Evolutionary conservation across 2,797 vertebrate species (phyloP), one percentile per base, ranked within the genome.

Genomic region (Myripristis jacobus): DNA sequence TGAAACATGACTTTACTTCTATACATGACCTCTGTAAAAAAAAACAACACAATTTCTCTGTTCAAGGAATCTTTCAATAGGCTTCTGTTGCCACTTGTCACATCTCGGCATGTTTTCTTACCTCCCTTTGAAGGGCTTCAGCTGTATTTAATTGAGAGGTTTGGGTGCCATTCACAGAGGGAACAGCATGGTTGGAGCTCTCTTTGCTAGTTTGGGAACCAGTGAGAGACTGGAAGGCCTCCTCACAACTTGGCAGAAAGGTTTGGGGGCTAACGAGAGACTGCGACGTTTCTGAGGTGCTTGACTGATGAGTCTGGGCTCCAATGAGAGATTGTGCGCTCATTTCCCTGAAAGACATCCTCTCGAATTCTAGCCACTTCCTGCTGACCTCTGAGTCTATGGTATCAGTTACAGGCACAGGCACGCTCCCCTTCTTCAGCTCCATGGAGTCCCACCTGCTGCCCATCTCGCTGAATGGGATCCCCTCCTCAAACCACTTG

Each of bases 361-460:
- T 94, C 86, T 99, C 97, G 63, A 98, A 91, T 81, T 97, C 96
- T 64, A 89, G 90, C 98, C 98, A 99, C 80, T 97, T 98, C 92
- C 89, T 95, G 91, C 94, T 97, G 36, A 99, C 96, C 74, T 97
- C 96, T 61, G 92, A 92, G 2, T 92, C 96, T 75, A 94, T 66
- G 24, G 81, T 89, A 7, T 91, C 90, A 73, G 77, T 79, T 15
- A 89, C 82, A 50, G 89, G 83, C 74, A 92, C 89, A 25, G 86
- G 80, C 11, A 87, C 79, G 36, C 71, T 77, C 46, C 93, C 93
- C 75, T 77, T 94, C 73, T 94, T 94, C 75, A 94, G 87, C 73
- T 94, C 87, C 82, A 95, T 91, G 41, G 88, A 88, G 70, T 94
- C 93, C 94, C 94, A 95, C 66, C 91, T 93, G 88, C 91, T 73